These are phyloP conservation scores for Anastrepha ludens DNA, from an alignment of 1,140 invertebrate species.

Conservation along the genomic window DNA sequence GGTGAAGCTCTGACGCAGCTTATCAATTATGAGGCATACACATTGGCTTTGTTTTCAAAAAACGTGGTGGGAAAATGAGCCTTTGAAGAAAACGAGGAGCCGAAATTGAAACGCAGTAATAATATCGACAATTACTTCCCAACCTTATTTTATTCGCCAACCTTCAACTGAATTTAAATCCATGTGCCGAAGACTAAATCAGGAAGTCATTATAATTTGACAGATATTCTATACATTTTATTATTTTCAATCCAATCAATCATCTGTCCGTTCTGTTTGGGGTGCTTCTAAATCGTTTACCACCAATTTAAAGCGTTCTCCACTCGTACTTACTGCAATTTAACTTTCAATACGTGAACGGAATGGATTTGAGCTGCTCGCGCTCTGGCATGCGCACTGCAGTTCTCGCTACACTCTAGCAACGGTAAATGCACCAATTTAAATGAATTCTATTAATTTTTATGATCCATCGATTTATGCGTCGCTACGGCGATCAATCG, in stretches of 20 bases:
- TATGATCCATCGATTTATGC: slow-evolving; percentile 49
- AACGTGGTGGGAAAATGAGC: too few relatives aligned
- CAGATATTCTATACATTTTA: too few relatives aligned
- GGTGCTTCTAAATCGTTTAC: neutral
- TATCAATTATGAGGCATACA: too few relatives aligned
- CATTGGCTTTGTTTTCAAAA: too few relatives aligned
- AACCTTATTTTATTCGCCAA: too few relatives aligned
- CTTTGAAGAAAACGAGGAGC: too few relatives aligned
- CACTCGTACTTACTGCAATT: neutral
- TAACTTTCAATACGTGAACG: neutral
- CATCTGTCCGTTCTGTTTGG: neutral
- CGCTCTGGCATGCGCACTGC: neutral
- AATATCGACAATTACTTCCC: too few relatives aligned
- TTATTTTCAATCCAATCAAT: neutral
- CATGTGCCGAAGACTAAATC: too few relatives aligned
- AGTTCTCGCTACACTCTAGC: neutral
- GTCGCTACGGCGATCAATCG: slow-evolving; percentile 1
- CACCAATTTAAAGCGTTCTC: neutral
- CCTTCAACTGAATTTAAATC: too few relatives aligned
- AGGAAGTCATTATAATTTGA: too few relatives aligned
- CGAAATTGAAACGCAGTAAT: too few relatives aligned
- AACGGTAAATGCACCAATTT: slow-evolving; percentile 52
- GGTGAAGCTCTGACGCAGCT: too few relatives aligned
- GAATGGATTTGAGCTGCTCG: neutral
- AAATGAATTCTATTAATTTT: slow-evolving; percentile 48